These are phyloP conservation scores for Avahi laniger DNA, from an alignment of 2,797 vertebrate genomes.

Conservation along the genomic window DNA sequence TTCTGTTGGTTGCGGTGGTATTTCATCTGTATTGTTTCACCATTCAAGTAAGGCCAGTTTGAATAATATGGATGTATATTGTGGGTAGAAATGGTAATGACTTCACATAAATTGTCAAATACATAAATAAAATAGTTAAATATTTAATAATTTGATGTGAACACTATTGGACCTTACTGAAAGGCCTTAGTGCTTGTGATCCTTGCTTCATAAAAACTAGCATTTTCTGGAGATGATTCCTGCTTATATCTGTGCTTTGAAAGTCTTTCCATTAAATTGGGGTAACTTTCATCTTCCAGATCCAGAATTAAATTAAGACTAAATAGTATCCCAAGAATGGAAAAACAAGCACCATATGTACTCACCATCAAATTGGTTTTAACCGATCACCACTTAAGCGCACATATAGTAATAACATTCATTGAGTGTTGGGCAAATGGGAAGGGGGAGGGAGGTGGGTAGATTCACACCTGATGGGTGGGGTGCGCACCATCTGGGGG, in stretches of 20 bases:
- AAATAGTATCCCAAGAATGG: neutral
- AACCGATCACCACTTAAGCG: no score
- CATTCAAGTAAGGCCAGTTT: neutral
- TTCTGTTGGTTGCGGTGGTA: neutral
- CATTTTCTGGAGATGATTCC: neutral
- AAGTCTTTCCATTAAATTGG: neutral
- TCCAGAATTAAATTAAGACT: slow-evolving; percentile 42
- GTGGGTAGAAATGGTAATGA: neutral
- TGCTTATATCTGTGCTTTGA: slow-evolving; percentile 3
- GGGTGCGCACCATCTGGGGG: no score
- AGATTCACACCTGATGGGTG: no score
- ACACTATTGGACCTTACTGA: neutral
- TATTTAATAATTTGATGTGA: slow-evolving; percentile 29
- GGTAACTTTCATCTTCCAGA: slow-evolving; percentile 27
- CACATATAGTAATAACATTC: no score
- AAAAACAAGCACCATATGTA: no score
- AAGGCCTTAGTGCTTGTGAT: neutral
- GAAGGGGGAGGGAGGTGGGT: no score
- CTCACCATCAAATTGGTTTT: no score
- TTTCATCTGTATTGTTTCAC: neutral
- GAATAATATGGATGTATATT: neutral
- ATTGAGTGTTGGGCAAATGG: no score
- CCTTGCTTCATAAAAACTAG: neutral
- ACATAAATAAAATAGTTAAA: neutral
- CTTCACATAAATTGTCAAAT: neutral